Evolutionary conservation across 2,113 vertebrate genomes (phyloP).

Genomic region (Crotalus tigris): DNA sequence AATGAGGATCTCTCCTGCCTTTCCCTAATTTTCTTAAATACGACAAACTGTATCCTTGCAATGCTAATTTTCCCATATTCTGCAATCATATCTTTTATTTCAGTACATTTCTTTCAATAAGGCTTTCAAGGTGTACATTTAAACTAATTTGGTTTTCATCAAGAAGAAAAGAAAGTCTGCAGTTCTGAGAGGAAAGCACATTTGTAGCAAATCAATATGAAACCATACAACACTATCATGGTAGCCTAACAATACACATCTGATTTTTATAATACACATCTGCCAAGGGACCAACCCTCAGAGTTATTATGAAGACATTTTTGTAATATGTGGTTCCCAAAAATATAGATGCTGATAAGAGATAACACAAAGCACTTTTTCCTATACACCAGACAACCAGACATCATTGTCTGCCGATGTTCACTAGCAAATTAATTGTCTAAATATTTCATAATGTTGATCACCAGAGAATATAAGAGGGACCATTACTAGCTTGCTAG

Average conservation of each 20-base stretch:
- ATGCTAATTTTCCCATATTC: background rate
- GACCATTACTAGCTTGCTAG: background rate
- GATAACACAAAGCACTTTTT: background rate
- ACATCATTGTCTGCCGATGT: constrained; percentile 8
- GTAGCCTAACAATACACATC: constrained; percentile 27
- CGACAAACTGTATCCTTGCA: background rate
- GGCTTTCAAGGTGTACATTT: background rate
- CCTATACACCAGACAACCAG: background rate
- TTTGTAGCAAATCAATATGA: background rate
- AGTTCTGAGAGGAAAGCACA: background rate
- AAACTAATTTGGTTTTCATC: background rate
- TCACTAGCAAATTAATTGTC: background rate
- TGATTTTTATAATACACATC: constrained; percentile 34
- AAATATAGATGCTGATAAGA: background rate
- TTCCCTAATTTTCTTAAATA: background rate
- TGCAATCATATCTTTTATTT: background rate
- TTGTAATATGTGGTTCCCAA: background rate
- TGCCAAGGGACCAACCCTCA: constrained; percentile 41
- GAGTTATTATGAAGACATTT: constrained; percentile 55
- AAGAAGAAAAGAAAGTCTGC: background rate
- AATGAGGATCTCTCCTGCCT: background rate
- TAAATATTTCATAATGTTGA: background rate
- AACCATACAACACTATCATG: background rate
- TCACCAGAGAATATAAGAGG: constrained; percentile 1
- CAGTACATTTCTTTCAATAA: background rate